Evolutionary conservation across 2,888 invertebrate species (phyloP).

Genomic region (Synanthedon myopaeformis): DNA sequence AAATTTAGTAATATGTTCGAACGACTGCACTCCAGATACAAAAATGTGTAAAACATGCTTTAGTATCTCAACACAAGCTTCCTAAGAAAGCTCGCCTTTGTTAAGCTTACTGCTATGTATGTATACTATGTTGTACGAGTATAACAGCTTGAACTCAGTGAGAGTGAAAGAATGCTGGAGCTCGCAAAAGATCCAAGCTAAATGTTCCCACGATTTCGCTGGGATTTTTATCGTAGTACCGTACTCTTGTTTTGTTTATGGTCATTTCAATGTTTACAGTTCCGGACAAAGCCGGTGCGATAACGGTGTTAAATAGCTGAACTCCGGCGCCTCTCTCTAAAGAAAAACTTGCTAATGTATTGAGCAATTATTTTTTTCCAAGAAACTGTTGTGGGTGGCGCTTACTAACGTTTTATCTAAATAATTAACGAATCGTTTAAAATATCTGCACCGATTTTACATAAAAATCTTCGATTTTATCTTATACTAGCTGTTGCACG

Average conservation of each 20-base stretch:
- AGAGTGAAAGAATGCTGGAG: constrained; percentile 28
- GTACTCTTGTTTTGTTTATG: neutral
- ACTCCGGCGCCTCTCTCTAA: neutral
- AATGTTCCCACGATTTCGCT: constrained; percentile 33
- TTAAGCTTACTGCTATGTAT: no score
- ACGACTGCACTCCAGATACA: no score
- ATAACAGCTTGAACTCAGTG: constrained; percentile 23
- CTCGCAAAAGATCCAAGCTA: constrained; percentile 38
- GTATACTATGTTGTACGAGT: neutral
- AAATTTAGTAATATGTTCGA: no score
- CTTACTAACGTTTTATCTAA: no score
- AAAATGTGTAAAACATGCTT: no score
- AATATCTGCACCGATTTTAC: no score
- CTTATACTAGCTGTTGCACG: no score
- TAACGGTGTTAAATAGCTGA: constrained; percentile 4
- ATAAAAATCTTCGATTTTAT: no score
- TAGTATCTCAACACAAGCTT: no score
- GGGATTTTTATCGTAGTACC: constrained; percentile 26
- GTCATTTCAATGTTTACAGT: constrained; percentile 15
- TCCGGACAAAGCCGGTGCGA: constrained; percentile 17
- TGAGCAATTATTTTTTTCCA: neutral
- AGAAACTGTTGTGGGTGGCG: neutral
- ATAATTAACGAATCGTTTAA: no score
- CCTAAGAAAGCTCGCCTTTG: no score
- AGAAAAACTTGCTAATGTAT: neutral